A percentile compares a stretch with the other conserved stretches of the same genome.
These are phyloP conservation scores for Mylabris sibirica DNA, from an alignment of 2,888 invertebrate species.

Conservation along the genomic window DNA sequence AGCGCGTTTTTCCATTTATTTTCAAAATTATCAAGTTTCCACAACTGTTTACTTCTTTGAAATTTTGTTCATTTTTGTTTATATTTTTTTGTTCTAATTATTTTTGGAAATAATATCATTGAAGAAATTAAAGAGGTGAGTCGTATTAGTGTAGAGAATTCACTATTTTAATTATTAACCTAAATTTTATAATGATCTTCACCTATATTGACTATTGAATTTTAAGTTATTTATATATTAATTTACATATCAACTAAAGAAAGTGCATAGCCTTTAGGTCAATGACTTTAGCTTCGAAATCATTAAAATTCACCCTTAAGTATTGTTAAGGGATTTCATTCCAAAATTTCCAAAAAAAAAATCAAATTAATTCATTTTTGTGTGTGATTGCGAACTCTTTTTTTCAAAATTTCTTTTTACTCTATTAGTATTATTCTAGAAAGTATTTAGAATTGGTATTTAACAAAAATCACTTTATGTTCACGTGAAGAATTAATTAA, in stretches of 20 bases:
- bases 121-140: background rate
- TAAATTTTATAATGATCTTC: background rate
- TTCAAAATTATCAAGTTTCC: no score
- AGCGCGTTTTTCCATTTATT: no score
- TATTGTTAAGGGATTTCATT: no score
- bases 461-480: background rate
- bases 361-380: no score
- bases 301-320: no score
- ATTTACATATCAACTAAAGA: background rate
- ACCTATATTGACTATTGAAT: slow-evolving; percentile 3
- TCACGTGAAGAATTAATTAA: background rate
- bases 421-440: background rate
- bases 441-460: background rate
- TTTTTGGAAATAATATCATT: no score
- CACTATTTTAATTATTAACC: background rate
- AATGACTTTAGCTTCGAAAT: background rate
- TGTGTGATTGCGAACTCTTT: no score
- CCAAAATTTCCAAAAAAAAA: no score
- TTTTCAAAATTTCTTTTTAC: no score
- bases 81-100: background rate
- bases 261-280: background rate
- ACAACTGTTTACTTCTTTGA: background rate
- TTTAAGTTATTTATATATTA: background rate
- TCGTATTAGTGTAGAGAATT: background rate
- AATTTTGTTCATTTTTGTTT: background rate